These are phyloP conservation scores for Drosophila persimilis DNA, from an alignment of 1,140 invertebrate species.

Conservation along the genomic window DNA sequence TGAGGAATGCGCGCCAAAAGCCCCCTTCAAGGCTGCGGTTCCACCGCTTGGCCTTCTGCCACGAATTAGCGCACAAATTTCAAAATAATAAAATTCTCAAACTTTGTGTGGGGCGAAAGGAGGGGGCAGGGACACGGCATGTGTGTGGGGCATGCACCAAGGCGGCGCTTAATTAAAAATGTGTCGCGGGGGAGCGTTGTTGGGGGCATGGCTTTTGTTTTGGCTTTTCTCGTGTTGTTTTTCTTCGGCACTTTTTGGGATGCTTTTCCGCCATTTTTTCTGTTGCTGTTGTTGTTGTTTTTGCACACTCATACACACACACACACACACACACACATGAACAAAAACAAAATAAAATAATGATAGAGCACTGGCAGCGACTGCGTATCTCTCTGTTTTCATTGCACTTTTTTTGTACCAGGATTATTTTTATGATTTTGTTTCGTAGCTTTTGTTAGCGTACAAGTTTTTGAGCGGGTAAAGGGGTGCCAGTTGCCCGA, in stretches of 20 bases:
- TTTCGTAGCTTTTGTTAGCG: constrained; percentile 26
- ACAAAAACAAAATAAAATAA: constrained; percentile 54
- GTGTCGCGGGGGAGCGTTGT: constrained; percentile 12
- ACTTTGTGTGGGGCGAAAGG: constrained; percentile 4
- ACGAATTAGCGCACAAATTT: constrained; percentile 52
- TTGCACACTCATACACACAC: constrained; percentile 4
- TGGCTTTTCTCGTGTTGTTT: constrained; percentile 34
- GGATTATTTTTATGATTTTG: constrained; percentile 31
- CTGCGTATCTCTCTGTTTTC: constrained; percentile 24
- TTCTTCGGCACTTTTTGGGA: constrained; percentile 37
- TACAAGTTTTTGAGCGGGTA: background rate
- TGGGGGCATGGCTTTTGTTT: constrained; percentile 37
- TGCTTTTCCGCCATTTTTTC: constrained; percentile 2
- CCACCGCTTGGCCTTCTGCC: constrained; percentile 24
- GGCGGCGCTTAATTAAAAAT: constrained; percentile 43
- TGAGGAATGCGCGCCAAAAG: background rate
- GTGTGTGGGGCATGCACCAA: background rate
- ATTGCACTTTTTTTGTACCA: constrained; percentile 20
- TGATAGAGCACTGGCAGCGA: constrained; percentile 17
- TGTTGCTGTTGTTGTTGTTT: constrained; percentile 3
- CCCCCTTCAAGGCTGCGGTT: constrained; percentile 14
- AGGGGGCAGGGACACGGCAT: background rate
- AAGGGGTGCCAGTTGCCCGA: background rate
- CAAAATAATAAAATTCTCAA: constrained; percentile 44
- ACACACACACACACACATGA: constrained; percentile 16